Percentiles rank a stretch among this genome's conserved stretches.
phyloP scores from a whole-genome alignment of 2,888 invertebrate species.

The Protophormia terraenovae region DNA sequence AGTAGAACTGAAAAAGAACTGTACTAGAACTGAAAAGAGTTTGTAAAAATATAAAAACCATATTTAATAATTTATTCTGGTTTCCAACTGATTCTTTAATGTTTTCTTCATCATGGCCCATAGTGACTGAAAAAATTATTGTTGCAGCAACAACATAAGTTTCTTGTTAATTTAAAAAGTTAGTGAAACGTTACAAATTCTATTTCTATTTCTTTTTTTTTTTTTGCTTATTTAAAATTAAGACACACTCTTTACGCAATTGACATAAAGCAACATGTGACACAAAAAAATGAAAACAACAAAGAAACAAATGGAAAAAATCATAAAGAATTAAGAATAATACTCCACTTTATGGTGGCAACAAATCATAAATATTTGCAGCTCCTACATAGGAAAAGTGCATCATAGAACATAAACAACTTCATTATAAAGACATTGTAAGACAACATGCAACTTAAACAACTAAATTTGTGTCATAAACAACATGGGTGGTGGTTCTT shows the following conservation, averaged over 20 bases:
- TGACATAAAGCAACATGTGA: constrained; percentile 22
- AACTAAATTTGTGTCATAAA: constrained; percentile 24
- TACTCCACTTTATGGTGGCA: constrained; percentile 1
- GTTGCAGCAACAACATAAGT: neutral
- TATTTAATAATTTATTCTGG: too few species aligned
- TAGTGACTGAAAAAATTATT: neutral
- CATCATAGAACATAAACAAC: constrained; percentile 3
- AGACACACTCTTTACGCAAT: constrained; percentile 4
- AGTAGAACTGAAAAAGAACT: too few species aligned
- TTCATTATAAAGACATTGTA: constrained; percentile 28
- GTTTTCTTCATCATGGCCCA: neutral
- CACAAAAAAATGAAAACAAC: neutral
- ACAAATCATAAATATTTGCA: constrained; percentile 17
- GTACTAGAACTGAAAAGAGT: too few species aligned
- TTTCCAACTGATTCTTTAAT: neutral
- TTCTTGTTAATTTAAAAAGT: constrained; percentile 8
- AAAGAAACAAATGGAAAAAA: neutral
- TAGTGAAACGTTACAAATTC: neutral
- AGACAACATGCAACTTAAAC: constrained; percentile 9
- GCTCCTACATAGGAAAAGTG: neutral
- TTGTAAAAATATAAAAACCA: too few species aligned
- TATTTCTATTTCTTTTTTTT: neutral
- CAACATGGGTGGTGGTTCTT: constrained; percentile 47
- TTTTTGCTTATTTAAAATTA: constrained; percentile 9
- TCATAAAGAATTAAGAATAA: neutral